phyloP scores from a whole-genome alignment of 1,140 invertebrate species.

The Xylocopa sonorina region DNA sequence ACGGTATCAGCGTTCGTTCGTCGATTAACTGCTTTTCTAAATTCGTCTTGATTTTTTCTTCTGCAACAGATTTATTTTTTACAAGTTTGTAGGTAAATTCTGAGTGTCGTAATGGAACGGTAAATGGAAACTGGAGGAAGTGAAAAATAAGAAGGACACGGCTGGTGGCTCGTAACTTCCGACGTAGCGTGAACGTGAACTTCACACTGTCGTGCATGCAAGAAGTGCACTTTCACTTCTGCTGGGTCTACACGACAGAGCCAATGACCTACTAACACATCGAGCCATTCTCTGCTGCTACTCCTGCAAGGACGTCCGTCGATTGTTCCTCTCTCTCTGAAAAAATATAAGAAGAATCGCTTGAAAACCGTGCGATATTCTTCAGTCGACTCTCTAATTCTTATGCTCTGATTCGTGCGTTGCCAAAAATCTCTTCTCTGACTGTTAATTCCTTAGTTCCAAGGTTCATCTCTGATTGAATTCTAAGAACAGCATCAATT shows the following conservation, averaged over 20 bases:
- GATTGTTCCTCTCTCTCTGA: constrained; percentile 3
- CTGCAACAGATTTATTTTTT: too few relatives aligned
- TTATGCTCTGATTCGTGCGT: too few relatives aligned
- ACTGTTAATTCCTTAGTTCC: too few relatives aligned
- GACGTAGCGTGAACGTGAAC: constrained; percentile 77
- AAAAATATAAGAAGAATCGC: background rate
- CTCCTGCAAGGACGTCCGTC: constrained; percentile 62
- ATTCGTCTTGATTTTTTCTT: too few relatives aligned
- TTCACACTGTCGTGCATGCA: constrained; percentile 75
- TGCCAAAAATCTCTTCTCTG: too few relatives aligned
- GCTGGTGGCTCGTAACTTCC: constrained; percentile 54
- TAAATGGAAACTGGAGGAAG: background rate
- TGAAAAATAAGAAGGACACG: constrained; percentile 8
- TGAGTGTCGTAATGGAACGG: too few relatives aligned
- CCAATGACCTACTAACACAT: constrained; percentile 81
- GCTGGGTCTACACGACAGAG: constrained; percentile 70
- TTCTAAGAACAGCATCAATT: too few relatives aligned
- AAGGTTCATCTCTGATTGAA: too few relatives aligned
- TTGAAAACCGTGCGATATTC: too few relatives aligned
- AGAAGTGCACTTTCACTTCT: constrained; percentile 78
- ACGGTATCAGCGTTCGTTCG: background rate
- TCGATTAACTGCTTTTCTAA: too few relatives aligned
- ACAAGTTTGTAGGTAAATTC: too few relatives aligned
- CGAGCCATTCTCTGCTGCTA: constrained; percentile 60
- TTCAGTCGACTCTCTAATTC: too few relatives aligned